These are phyloP conservation scores for Crambe crambe DNA, from an alignment of 37 sponge, comb jelly and placozoan genomes.

Conservation along the genomic window DNA sequence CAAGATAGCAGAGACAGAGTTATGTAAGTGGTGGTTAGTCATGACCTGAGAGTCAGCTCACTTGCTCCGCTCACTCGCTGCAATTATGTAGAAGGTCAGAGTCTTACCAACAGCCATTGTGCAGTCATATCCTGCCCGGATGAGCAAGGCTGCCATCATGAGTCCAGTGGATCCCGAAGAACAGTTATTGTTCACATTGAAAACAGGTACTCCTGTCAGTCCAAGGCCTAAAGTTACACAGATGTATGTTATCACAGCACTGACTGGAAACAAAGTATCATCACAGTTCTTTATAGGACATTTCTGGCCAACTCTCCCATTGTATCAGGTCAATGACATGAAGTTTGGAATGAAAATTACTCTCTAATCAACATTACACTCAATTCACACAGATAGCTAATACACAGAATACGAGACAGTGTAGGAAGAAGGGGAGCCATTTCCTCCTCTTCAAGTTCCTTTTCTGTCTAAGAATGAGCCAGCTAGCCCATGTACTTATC, in stretches of 20 bases:
- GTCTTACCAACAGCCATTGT: conserved; percentile 66
- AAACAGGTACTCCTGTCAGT: conserved; percentile 70
- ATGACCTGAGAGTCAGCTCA: background rate
- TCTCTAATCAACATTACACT: no score
- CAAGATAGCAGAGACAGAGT: background rate
- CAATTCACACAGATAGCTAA: background rate
- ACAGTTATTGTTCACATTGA: conserved; percentile 85
- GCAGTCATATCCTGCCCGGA: conserved; percentile 61
- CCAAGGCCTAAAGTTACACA: conserved; percentile 22
- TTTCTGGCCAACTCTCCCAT: no score
- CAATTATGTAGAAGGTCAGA: background rate
- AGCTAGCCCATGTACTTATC: no score
- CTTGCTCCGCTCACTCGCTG: no score
- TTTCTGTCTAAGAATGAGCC: no score
- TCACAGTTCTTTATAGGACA: no score
- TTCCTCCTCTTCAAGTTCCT: no score
- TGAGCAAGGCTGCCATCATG: conserved; percentile 57
- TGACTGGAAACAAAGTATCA: no score
- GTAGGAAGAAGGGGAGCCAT: no score
- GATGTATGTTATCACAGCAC: background rate
- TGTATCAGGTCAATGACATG: no score
- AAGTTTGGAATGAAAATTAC: no score
- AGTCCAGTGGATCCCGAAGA: conserved; percentile 74
- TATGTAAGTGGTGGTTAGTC: background rate
- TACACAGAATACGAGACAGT: no score